Evolutionary conservation across 2,797 vertebrate species (phyloP).

Genomic region (Vipera ursinii): DNA sequence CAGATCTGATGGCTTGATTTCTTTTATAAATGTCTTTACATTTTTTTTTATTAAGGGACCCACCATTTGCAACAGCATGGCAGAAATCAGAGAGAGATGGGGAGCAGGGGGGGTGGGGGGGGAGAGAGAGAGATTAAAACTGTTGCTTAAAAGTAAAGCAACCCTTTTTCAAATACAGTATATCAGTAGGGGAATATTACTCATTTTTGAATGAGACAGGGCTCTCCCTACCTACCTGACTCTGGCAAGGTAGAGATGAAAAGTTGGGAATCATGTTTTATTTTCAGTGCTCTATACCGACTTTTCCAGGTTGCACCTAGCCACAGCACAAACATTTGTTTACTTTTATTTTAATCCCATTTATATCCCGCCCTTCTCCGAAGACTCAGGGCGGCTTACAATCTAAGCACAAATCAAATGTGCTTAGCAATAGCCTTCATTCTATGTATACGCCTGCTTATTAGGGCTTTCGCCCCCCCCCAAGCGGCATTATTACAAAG

Average conservation of each 20-base stretch:
- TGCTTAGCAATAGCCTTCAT: too few relatives aligned
- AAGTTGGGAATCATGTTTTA: neutral
- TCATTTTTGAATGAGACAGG: neutral
- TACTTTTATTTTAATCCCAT: too few relatives aligned
- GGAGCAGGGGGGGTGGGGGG: too few relatives aligned
- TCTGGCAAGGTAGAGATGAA: neutral
- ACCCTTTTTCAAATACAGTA: neutral
- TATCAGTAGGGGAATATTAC: too few relatives aligned
- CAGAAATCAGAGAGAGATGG: neutral
- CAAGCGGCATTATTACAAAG: too few relatives aligned
- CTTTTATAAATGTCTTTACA: neutral
- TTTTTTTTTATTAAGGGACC: neutral
- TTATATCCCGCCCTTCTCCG: too few relatives aligned
- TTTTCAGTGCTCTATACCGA: neutral
- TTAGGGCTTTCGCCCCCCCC: too few relatives aligned
- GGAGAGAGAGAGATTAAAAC: neutral
- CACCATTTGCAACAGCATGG: neutral
- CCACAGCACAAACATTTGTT: too few relatives aligned
- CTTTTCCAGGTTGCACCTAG: too few relatives aligned
- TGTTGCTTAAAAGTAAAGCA: neutral
- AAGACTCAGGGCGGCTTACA: too few relatives aligned
- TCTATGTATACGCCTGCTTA: too few relatives aligned
- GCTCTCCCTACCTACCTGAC: neutral
- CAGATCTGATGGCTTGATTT: neutral
- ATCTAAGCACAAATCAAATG: too few relatives aligned